These are phyloP conservation scores for Motacilla alba DNA, from an alignment of 2,113 vertebrate genomes.

Conservation along the genomic window DNA sequence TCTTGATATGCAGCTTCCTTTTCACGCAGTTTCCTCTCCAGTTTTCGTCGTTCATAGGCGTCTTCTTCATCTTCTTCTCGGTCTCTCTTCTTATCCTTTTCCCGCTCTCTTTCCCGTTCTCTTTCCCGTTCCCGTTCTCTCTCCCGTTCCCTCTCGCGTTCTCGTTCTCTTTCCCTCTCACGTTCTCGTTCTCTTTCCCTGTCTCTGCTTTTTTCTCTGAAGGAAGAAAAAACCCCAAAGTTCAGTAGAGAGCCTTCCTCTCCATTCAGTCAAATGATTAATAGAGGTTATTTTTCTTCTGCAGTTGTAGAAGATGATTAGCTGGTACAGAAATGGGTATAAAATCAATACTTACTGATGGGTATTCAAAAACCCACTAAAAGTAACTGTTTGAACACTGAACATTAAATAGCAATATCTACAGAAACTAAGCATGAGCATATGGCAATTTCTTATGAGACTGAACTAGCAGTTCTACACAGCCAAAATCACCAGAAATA, in stretches of 20 bases:
- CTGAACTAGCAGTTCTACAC: neutral
- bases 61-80: slow-evolving; percentile 95
- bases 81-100: slow-evolving; percentile 94
- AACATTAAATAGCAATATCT: neutral
- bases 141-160: slow-evolving; percentile 79
- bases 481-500: neutral
- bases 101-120: slow-evolving; percentile 86
- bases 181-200: slow-evolving; percentile 80
- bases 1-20: slow-evolving; percentile 99
- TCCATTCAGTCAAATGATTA: neutral
- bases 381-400: neutral
- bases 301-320: neutral
- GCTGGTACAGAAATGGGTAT: neutral
- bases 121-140: slow-evolving; percentile 83
- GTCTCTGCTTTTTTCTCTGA: slow-evolving; percentile 82
- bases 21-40: slow-evolving; percentile 93
- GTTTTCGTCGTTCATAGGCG: slow-evolving; percentile 90
- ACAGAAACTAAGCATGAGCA: neutral
- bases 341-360: neutral
- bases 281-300: neutral
- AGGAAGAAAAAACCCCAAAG: neutral
- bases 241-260: neutral
- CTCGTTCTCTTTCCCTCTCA: slow-evolving; percentile 81
- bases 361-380: neutral
- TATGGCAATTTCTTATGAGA: neutral